Evolutionary conservation across 2,888 invertebrate genomes (phyloP), one percentile per base, ranked within the genome.

Genomic region (Phortica magna): DNA sequence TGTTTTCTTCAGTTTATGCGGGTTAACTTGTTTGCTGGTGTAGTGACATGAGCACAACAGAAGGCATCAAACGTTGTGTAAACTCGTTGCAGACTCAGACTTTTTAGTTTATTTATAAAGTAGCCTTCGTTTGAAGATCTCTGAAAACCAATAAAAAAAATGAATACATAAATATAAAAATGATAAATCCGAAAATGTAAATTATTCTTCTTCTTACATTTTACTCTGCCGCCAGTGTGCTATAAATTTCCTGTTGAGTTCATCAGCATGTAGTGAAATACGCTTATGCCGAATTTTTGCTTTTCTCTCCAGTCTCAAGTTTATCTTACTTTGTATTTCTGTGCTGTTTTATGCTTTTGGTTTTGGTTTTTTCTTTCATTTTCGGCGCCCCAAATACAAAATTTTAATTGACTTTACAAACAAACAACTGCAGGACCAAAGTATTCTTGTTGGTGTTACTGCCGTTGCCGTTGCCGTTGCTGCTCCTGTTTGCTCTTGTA

Each of bases 331-430:
- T 48, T 48, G 48, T 14, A 3, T 59, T 9, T 57, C 14, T 14
- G 7, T 22, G 1, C 2, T 1, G 19, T 19, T 61, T 22, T 61
- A 12, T 22, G 61, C 22, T 61, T 17, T 17, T 22, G 9, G 9
- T 19, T 12, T 61, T 22, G 31, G 3, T 61, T 61, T 61, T 61
- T 17, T 61, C 1, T 61, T 61, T 61, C 4, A 1, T 68, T 68
- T 68, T 68, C 10, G 19, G 17, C 17, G 68, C 68, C 17, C 17
- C 59, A 61, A 61, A 61, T 43, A 43, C 59, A 9, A 43, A 43
- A 19, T 68, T 68, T 68, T 68, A 68, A 68, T 68, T 68, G 68
- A 68, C 68, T 68, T 43, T 68, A 17, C 68, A 57, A 41, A 42
- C 73, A 59, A 55, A 59, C 59, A 73, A 17, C 57, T 59, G 59